A percentile compares a stretch with the other conserved stretches of the same genome.
Conservation (phyloP, 2,888 invertebrate species). For the Uropetala carovei region DNA sequence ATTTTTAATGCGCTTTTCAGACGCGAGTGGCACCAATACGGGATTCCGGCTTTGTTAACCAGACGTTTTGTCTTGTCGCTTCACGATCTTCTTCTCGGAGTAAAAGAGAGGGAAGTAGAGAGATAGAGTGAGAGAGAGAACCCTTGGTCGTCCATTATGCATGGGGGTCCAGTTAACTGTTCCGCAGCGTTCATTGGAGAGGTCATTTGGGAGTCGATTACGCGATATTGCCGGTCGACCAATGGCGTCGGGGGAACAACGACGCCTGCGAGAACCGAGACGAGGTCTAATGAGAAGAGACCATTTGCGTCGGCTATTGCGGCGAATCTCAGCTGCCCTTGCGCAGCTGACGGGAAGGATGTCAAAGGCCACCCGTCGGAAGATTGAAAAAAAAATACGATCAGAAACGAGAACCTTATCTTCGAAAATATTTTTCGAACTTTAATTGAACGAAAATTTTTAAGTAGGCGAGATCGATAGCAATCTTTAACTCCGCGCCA, state of each 20-base stretch:
- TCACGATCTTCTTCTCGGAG: not conserved
- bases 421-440: not conserved
- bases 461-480: not conserved
- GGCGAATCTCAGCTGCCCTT: slow-evolving; percentile 46
- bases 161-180: not conserved
- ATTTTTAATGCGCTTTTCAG: not conserved
- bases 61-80: not conserved
- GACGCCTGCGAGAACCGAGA: not conserved
- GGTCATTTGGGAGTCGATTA: slow-evolving; percentile 13
- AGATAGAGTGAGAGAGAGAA: not conserved
- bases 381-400: not conserved
- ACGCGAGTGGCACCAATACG: not conserved
- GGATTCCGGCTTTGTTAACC: not conserved
- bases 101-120: not conserved
- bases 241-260: not conserved
- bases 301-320: slow-evolving; percentile 3
- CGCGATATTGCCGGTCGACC: slow-evolving; percentile 21
- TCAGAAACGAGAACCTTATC: not conserved
- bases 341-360: slow-evolving; percentile 40
- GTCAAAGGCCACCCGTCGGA: slow-evolving; percentile 34
- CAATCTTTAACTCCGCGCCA: not conserved
- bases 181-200: slow-evolving; percentile 28
- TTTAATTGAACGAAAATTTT: slow-evolving; percentile 7
- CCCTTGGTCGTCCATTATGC: slow-evolving; percentile 37
- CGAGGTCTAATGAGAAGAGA: slow-evolving; percentile 15